phyloP scores from a whole-genome alignment of 1,140 invertebrate genomes.

The Bombus balteatus region DNA sequence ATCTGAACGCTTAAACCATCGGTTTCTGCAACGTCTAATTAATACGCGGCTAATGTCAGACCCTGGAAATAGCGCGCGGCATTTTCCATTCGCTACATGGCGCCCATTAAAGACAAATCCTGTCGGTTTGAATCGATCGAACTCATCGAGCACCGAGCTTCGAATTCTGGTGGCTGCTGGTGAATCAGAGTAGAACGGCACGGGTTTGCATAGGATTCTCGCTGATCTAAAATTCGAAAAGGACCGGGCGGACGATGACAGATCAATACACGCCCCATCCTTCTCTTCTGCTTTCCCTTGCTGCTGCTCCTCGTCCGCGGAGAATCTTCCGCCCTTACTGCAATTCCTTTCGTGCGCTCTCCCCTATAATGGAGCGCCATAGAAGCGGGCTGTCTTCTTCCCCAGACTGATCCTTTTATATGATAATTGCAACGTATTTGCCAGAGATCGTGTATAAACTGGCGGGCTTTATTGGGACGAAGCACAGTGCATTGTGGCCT shows the following conservation, averaged over 20 bases:
- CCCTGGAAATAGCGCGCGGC: neutral
- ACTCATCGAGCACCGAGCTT: constrained; percentile 40
- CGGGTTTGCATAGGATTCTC: constrained; percentile 66
- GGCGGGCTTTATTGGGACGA: constrained; percentile 68
- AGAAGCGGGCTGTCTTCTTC: constrained; percentile 61
- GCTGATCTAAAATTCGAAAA: constrained; percentile 70
- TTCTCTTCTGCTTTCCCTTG: constrained; percentile 27
- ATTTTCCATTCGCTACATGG: constrained; percentile 31
- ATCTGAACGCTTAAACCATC: no score
- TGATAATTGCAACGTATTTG: constrained; percentile 78
- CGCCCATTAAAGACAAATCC: constrained; percentile 61
- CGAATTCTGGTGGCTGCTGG: neutral
- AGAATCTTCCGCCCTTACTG: constrained; percentile 40
- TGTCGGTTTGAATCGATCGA: constrained; percentile 39
- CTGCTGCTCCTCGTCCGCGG: constrained; percentile 17
- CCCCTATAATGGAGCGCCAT: constrained; percentile 61
- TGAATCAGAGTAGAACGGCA: constrained; percentile 28
- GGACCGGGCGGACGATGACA: constrained; percentile 57
- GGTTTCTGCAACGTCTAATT: neutral
- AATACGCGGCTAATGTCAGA: neutral
- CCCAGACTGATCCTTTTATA: constrained; percentile 76
- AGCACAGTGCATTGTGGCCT: constrained; percentile 54
- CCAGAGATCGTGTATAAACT: constrained; percentile 71
- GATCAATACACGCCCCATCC: constrained; percentile 64
- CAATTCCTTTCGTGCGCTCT: constrained; percentile 57